phyloP scores from a whole-genome alignment of 1,140 invertebrate species.

The Drosophila tropicalis region DNA sequence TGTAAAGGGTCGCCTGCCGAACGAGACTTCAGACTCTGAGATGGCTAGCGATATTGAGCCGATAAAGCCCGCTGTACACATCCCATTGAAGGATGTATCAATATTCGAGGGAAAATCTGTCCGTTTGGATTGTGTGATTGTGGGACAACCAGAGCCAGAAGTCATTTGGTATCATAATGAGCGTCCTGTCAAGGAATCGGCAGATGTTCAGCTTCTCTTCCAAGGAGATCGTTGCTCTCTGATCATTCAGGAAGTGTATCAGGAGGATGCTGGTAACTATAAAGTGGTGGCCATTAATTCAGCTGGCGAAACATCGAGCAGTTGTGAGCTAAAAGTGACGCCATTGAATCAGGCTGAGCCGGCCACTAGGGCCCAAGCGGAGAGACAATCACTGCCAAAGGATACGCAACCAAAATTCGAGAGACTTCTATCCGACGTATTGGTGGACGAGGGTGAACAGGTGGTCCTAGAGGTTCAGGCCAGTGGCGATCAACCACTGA shows the following conservation, averaged over 20 bases:
- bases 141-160: constrained; percentile 93
- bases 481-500: constrained; percentile 88
- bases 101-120: constrained; percentile 89
- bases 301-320: constrained; percentile 90
- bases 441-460: constrained; percentile 88
- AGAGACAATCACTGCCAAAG: constrained; percentile 75
- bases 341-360: constrained; percentile 78
- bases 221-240: constrained; percentile 92
- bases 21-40: constrained; percentile 90
- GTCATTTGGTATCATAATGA: constrained; percentile 95
- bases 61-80: constrained; percentile 88
- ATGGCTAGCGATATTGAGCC: constrained; percentile 88
- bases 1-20: constrained; percentile 88
- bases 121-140: constrained; percentile 91
- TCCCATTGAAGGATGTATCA: constrained; percentile 88
- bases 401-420: constrained; percentile 87
- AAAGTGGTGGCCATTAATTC: constrained; percentile 92
- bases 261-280: constrained; percentile 91
- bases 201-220: constrained; percentile 90
- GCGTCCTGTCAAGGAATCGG: constrained; percentile 92
- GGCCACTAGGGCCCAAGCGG: constrained; percentile 64
- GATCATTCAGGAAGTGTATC: constrained; percentile 89
- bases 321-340: constrained; percentile 86
- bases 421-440: constrained; percentile 88
- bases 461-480: constrained; percentile 89